Evolutionary conservation across 2,113 vertebrate species (phyloP).

Genomic region (Aspiorhynchus laticeps): DNA sequence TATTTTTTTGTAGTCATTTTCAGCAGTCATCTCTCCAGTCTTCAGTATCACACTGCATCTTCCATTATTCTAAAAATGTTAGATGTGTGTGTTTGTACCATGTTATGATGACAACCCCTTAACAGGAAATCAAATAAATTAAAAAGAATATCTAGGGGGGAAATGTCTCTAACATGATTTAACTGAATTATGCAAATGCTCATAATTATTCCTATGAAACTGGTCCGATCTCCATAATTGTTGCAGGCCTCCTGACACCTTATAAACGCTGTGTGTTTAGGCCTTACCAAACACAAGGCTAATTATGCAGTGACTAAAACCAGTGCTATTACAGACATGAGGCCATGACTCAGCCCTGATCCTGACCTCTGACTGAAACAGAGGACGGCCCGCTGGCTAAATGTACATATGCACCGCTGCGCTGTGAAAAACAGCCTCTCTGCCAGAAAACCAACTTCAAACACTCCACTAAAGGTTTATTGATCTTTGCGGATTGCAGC

Average conservation of each 20-base stretch:
- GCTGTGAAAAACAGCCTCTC: neutral
- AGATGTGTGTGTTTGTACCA: neutral
- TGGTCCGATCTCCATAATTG: neutral
- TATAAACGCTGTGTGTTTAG: neutral
- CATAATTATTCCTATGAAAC: neutral
- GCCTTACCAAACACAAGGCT: neutral
- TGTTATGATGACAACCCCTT: too few species aligned
- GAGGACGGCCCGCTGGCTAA: neutral
- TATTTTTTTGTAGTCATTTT: neutral
- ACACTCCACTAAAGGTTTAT: constrained; percentile 50
- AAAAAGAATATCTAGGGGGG: neutral
- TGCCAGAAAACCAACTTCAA: constrained; percentile 41
- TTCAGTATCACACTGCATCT: neutral
- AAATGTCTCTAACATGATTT: neutral
- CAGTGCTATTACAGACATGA: neutral
- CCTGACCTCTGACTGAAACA: constrained; percentile 24
- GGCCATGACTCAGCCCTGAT: constrained; percentile 15
- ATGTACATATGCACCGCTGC: neutral
- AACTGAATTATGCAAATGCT: neutral
- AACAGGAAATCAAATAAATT: neutral
- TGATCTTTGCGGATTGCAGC: constrained; percentile 29
- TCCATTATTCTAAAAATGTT: too few species aligned
- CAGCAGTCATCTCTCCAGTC: too few species aligned
- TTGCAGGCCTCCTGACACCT: neutral
- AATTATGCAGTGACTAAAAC: constrained; percentile 2